These are phyloP conservation scores for Hydrocynus forskahlii DNA, from an alignment of 2,797 vertebrate species.

Conservation along the genomic window DNA sequence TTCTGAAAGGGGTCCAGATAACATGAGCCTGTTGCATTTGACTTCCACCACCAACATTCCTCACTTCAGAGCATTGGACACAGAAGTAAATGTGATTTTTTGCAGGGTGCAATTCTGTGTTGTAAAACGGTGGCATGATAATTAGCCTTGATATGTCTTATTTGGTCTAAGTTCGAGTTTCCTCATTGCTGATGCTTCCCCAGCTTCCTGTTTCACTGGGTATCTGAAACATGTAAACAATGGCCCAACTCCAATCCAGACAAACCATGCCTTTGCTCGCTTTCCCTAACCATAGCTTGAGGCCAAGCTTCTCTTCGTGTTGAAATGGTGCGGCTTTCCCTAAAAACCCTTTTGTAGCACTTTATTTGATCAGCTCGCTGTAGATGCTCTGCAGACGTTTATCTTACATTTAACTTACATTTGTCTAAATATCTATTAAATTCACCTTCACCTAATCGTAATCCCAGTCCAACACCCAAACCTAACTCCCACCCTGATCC, in stretches of 20 bases:
- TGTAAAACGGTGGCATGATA: background rate
- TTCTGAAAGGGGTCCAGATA: background rate
- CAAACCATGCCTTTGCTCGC: background rate
- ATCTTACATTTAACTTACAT: too few species aligned
- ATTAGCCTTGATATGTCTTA: background rate
- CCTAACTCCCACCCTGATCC: too few species aligned
- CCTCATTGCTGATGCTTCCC: background rate
- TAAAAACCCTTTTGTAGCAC: background rate
- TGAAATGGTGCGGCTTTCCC: background rate
- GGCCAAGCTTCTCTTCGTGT: background rate
- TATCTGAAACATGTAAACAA: constrained; percentile 27
- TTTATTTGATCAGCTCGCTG: too few species aligned
- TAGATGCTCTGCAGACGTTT: too few species aligned
- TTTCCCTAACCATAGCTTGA: background rate
- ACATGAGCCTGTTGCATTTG: background rate
- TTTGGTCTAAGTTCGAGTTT: background rate
- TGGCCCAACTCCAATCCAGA: background rate
- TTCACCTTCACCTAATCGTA: too few species aligned
- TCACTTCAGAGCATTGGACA: background rate
- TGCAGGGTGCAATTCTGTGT: background rate
- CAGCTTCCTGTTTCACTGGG: constrained; percentile 18
- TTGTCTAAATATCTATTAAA: too few species aligned
- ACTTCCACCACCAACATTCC: background rate
- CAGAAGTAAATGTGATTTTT: background rate
- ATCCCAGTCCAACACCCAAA: too few species aligned